A percentile compares a stretch with the other conserved stretches of the same genome.
These are phyloP conservation scores for Diorhabda elongata DNA, from an alignment of 1,140 invertebrate species.

Conservation along the genomic window DNA sequence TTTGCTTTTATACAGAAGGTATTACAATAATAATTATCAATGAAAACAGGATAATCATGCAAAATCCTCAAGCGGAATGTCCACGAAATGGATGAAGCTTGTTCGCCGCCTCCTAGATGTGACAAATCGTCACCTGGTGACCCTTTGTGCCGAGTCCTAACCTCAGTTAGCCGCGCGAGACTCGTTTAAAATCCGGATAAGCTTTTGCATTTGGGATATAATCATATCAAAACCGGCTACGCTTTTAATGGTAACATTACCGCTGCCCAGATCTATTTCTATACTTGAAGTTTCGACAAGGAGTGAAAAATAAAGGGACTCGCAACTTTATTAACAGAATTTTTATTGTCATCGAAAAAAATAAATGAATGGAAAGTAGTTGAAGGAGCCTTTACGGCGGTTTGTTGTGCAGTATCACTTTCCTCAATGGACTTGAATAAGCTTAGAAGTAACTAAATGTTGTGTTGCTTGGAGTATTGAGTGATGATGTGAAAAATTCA, in stretches of 20 bases:
- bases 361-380: neutral
- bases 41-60: conserved; percentile 24
- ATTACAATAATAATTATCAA: conserved; percentile 28
- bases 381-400: too few species aligned
- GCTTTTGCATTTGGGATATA: conserved; percentile 33
- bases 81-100: conserved; percentile 42
- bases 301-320: neutral
- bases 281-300: conserved; percentile 7
- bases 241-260: conserved; percentile 23
- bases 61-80: conserved; percentile 30
- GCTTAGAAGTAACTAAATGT: too few species aligned
- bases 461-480: too few species aligned
- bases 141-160: conserved; percentile 37
- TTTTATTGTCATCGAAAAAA: neutral
- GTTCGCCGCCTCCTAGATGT: conserved; percentile 44
- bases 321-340: neutral
- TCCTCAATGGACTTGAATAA: too few species aligned
- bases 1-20: conserved; percentile 7
- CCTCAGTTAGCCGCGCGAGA: conserved; percentile 34
- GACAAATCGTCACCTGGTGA: conserved; percentile 46
- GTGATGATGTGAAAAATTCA: too few species aligned
- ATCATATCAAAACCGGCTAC: conserved; percentile 33
- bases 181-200: conserved; percentile 33
- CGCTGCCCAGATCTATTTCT: conserved; percentile 10
- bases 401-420: too few species aligned